Percentiles rank a stretch among this genome's conserved stretches.
Evolutionary conservation across 92 coral and sea anemone species (phyloP).

Genomic region (Scolanthus callimorphus): DNA sequence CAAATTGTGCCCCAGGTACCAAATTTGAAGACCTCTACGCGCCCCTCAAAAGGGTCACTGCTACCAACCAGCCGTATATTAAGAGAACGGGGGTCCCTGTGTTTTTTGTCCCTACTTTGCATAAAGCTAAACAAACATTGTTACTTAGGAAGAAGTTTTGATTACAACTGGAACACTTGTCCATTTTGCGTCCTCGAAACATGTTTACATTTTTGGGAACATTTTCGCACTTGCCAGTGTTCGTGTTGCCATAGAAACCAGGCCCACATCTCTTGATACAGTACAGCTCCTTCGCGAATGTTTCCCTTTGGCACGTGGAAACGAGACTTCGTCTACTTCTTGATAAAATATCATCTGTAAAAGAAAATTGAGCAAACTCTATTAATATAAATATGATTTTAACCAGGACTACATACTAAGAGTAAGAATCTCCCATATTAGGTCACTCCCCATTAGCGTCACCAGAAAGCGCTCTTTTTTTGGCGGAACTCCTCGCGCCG

Average conservation of each 20-base stretch:
- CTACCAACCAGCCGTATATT: constrained; percentile 40
- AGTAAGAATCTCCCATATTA: too few relatives aligned
- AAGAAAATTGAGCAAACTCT: too few relatives aligned
- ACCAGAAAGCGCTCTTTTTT: too few relatives aligned
- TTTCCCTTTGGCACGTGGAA: constrained; percentile 32
- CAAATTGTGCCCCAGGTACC: constrained; percentile 83
- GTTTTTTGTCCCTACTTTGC: constrained; percentile 15
- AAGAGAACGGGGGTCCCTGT: constrained; percentile 53
- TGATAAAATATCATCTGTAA: not conserved
- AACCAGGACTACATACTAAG: too few relatives aligned
- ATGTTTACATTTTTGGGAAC: constrained; percentile 48
- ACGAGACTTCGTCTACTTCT: not conserved
- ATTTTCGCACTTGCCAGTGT: constrained; percentile 32
- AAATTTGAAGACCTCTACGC: constrained; percentile 60
- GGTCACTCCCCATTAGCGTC: too few relatives aligned
- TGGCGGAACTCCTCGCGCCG: too few relatives aligned
- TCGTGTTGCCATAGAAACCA: constrained; percentile 62
- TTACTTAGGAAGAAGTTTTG: constrained; percentile 28
- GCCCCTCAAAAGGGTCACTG: constrained; percentile 56
- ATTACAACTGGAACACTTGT: constrained; percentile 60
- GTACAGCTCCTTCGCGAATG: constrained; percentile 41
- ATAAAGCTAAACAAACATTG: not conserved
- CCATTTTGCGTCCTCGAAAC: constrained; percentile 37
- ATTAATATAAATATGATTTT: too few relatives aligned
- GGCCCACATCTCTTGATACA: constrained; percentile 61